Evolutionary conservation across 2,888 invertebrate species (phyloP).

Genomic region (Heliconius ismenius): DNA sequence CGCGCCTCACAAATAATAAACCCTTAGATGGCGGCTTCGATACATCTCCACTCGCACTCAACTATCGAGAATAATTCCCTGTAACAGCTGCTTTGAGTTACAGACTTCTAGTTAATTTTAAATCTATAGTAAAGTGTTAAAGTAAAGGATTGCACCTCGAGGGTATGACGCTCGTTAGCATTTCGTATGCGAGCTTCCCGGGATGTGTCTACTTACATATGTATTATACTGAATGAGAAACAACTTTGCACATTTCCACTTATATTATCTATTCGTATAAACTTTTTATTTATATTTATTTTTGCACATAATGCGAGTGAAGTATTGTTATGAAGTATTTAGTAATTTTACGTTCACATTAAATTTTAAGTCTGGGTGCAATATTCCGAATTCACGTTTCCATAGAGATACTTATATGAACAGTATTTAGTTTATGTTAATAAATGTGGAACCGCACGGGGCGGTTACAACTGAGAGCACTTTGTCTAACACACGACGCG

Average conservation of each 20-base stretch:
- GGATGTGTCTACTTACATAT: conserved; percentile 29
- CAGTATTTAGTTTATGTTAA: conserved; percentile 50
- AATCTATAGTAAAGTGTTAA: conserved; percentile 55
- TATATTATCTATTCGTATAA: not conserved
- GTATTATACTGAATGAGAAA: conserved; percentile 19
- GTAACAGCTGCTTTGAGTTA: conserved; percentile 59
- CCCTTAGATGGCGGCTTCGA: conserved; percentile 44
- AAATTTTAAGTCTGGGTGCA: not conserved
- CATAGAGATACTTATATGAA: conserved; percentile 44
- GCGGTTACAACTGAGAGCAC: conserved; percentile 59
- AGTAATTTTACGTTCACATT: not conserved
- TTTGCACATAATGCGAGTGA: not conserved
- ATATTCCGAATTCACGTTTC: conserved; percentile 45
- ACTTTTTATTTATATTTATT: not conserved
- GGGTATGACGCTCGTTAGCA: conserved; percentile 58
- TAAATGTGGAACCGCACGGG: conserved; percentile 61
- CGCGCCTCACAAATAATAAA: conserved; percentile 46
- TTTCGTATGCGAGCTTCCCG: conserved; percentile 49
- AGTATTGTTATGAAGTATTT: not conserved
- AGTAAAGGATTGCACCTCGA: conserved; percentile 49
- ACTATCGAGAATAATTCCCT: conserved; percentile 51
- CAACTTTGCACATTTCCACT: conserved; percentile 12
- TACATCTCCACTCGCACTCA: conserved; percentile 51
- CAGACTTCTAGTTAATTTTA: conserved; percentile 61
- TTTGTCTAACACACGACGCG: conserved; percentile 66